phyloP scores from a whole-genome alignment of 2,113 vertebrate species.

The Hyperopisus bebe region DNA sequence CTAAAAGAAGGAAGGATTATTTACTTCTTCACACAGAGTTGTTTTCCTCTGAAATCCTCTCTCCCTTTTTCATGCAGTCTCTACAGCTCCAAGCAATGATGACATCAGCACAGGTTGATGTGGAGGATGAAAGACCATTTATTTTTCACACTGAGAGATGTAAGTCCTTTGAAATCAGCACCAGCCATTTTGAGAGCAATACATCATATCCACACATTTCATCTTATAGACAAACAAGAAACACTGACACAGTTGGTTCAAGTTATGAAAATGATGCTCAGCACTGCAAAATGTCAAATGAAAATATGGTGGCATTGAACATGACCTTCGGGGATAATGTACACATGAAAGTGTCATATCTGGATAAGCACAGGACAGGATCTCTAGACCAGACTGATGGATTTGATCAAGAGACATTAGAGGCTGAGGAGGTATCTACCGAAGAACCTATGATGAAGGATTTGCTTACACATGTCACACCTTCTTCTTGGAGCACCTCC shows the following conservation, averaged over 20 bases:
- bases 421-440: conserved; percentile 21
- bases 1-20: conserved; percentile 32
- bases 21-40: conserved; percentile 44
- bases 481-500: conserved; percentile 44
- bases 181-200: conserved; percentile 29
- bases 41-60: conserved; percentile 53
- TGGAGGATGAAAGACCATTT: conserved; percentile 27
- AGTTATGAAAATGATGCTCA: conserved; percentile 27
- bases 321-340: conserved; percentile 27
- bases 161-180: conserved; percentile 37
- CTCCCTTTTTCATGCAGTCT: conserved; percentile 50
- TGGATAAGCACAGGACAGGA: conserved; percentile 23
- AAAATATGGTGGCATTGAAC: conserved; percentile 13
- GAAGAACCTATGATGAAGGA: conserved; percentile 29
- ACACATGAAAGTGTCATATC: conserved; percentile 15
- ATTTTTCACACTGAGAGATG: conserved; percentile 35
- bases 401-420: conserved; percentile 48
- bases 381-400: conserved; percentile 45
- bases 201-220: conserved; percentile 37
- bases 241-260: conserved; percentile 29
- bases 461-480: conserved; percentile 37
- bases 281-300: conserved; percentile 19
- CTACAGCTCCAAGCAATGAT: conserved; percentile 44
- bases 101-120: conserved; percentile 33
- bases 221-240: conserved; percentile 32